phyloP scores from a whole-genome alignment of 2,888 invertebrate genomes.

The Hemaris fuciformis region DNA sequence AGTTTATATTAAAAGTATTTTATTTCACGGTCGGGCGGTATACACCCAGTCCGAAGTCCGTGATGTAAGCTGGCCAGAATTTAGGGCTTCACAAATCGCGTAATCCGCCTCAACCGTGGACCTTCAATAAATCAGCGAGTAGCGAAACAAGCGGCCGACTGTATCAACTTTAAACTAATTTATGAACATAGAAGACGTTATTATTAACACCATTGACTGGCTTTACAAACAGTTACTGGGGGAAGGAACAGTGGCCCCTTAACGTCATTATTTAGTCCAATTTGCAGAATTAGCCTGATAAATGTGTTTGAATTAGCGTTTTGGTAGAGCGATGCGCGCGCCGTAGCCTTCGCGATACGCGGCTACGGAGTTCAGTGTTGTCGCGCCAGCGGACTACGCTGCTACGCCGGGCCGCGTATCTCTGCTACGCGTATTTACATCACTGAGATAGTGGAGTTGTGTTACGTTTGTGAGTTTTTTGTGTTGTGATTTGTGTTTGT shows the following conservation, averaged over 20 bases:
- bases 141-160: constrained; percentile 27
- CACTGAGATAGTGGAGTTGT: constrained; percentile 10
- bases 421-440: constrained; percentile 8
- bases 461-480: constrained; percentile 34
- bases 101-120: constrained; percentile 32
- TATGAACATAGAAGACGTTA: constrained; percentile 59
- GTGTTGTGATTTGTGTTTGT: constrained; percentile 27
- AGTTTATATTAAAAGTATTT: constrained; percentile 10
- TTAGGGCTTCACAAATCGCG: constrained; percentile 39
- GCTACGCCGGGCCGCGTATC: constrained; percentile 30
- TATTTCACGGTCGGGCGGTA: constrained; percentile 5
- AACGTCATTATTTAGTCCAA: constrained; percentile 78
- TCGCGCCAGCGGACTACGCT: constrained; percentile 39
- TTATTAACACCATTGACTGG: constrained; percentile 57
- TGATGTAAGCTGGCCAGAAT: constrained; percentile 23
- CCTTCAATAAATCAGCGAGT: constrained; percentile 39
- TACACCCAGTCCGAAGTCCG: constrained; percentile 4
- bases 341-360: constrained; percentile 51
- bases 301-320: constrained; percentile 77
- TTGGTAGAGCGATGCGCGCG: constrained; percentile 72
- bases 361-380: constrained; percentile 54
- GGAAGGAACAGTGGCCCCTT: constrained; percentile 52
- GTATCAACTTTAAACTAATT: constrained; percentile 63
- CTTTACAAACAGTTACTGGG: constrained; percentile 52
- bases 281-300: constrained; percentile 77